Evolutionary conservation across 2,888 invertebrate species (phyloP), one percentile per base, ranked within the genome.

Genomic region (Drosophila pseudotakahashii): DNA sequence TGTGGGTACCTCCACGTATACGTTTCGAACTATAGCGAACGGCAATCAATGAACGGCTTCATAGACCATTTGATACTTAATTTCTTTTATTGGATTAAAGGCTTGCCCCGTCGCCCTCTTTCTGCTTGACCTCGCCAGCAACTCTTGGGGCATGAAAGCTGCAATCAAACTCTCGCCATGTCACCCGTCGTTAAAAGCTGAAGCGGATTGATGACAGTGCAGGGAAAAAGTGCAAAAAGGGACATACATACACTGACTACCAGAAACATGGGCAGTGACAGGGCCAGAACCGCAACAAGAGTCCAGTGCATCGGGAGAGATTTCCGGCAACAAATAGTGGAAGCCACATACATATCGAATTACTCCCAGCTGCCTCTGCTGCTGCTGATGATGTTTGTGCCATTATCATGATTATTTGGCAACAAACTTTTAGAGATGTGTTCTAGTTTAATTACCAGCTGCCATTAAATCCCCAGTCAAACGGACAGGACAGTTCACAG

Each of bases 51-150:
- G 67, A 53, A 75, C 59, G 87, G 83, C 84, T 84, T 87, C 83
- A 63, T 66, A 73, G 69, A 74, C 73, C 77, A 75, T 79, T 88
- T 81, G 77, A 78, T 82, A 81, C 77, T 76, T 79, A 88, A 81
- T 88, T 89, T 86, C 72, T 59, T 84, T 88, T 84, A 89, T 88
- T 89, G 82, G 86, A 89, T 89, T 88, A 78, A 74, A 70, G 54
- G 63, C 64, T 63, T 50, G 62, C 52, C 44, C 34, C 14, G 11
- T 13, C 30, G 50, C 48, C 13, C 32, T 51, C 23, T 55, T 51
- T 34, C 42, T 30, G 23, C 58, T 53, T 71, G 61, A 67, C 64
- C 73, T 60, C 64, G 48, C 53, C 39, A 11, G 9, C n/a, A n/a
- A 30, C 30, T 53, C 54, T 14, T 48, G 52, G 41, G 47, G 58